Evolutionary conservation across 1,140 invertebrate genomes (phyloP).

Genomic region (Rhopalosiphum maidis): DNA sequence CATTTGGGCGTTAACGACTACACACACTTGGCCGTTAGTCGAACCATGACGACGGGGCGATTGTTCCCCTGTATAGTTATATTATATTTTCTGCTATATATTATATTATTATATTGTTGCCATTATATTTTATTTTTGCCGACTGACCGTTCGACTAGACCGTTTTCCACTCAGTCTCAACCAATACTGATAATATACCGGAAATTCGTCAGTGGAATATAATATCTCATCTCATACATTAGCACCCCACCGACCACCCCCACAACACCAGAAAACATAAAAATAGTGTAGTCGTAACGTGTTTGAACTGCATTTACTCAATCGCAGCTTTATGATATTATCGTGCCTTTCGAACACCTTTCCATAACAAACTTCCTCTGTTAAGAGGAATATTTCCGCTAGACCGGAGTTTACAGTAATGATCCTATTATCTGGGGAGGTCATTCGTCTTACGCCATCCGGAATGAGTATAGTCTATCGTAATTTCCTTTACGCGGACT

Average conservation of each 20-base stretch:
- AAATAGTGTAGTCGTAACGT: conserved; percentile 6
- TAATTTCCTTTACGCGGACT: background rate
- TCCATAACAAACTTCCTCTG: background rate
- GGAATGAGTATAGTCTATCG: conserved; percentile 22
- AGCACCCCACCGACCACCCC: no score
- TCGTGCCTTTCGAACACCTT: conserved; percentile 26
- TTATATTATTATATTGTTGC: background rate
- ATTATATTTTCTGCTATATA: conserved; percentile 7
- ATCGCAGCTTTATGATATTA: conserved; percentile 15
- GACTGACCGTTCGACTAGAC: background rate
- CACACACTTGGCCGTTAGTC: background rate
- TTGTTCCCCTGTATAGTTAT: conserved; percentile 14
- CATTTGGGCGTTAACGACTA: conserved; percentile 10
- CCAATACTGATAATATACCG: background rate
- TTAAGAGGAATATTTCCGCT: background rate
- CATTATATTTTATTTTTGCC: background rate
- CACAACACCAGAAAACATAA: background rate
- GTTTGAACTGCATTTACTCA: background rate
- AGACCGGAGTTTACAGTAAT: background rate
- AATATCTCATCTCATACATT: background rate
- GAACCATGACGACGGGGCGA: background rate
- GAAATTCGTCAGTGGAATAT: background rate
- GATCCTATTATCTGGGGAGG: background rate
- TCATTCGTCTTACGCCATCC: conserved; percentile 41
- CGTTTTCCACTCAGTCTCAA: background rate